Conservation (phyloP, 2,888 invertebrate species). For the Harpalus rufipes region DNA sequence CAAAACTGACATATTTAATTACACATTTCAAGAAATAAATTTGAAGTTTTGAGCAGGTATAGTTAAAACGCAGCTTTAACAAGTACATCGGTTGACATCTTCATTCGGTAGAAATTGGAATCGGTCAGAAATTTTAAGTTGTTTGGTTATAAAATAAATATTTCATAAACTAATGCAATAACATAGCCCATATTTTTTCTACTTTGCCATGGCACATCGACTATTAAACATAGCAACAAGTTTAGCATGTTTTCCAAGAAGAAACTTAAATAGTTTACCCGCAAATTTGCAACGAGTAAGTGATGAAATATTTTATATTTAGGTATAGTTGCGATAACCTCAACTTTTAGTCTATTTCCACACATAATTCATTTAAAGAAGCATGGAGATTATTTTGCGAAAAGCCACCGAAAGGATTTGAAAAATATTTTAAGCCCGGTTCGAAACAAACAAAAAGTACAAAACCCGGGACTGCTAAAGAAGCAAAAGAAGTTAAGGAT, state of each 20-base stretch:
- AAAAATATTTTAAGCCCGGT: slow-evolving; percentile 91
- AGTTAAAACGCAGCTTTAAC: neutral
- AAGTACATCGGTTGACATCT: slow-evolving; percentile 17
- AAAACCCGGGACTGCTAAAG: slow-evolving; percentile 75
- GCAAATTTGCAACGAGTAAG: slow-evolving; percentile 73
- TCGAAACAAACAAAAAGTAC: slow-evolving; percentile 74
- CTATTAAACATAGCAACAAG: slow-evolving; percentile 80
- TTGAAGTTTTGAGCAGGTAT: neutral
- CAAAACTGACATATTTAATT: too few relatives aligned
- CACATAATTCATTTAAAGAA: slow-evolving; percentile 80
- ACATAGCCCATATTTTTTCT: slow-evolving; percentile 23
- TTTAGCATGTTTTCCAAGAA: slow-evolving; percentile 78
- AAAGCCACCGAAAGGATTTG: slow-evolving; percentile 95
- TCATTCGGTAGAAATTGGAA: slow-evolving; percentile 14
- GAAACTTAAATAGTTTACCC: slow-evolving; percentile 74
- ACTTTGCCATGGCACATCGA: slow-evolving; percentile 81
- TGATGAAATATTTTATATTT: slow-evolving; percentile 68
- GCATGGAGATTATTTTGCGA: slow-evolving; percentile 84
- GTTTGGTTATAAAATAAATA: slow-evolving; percentile 65
- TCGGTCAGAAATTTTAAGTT: slow-evolving; percentile 52
- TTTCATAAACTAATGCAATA: slow-evolving; percentile 63
- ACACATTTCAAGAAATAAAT: too few relatives aligned
- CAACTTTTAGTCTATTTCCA: slow-evolving; percentile 78
- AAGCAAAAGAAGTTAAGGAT: slow-evolving; percentile 74
- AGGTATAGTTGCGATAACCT: slow-evolving; percentile 70